Base-by-base conservation (phyloP, 2,888 invertebrate species). In the Microdon myrmicae region DNA sequence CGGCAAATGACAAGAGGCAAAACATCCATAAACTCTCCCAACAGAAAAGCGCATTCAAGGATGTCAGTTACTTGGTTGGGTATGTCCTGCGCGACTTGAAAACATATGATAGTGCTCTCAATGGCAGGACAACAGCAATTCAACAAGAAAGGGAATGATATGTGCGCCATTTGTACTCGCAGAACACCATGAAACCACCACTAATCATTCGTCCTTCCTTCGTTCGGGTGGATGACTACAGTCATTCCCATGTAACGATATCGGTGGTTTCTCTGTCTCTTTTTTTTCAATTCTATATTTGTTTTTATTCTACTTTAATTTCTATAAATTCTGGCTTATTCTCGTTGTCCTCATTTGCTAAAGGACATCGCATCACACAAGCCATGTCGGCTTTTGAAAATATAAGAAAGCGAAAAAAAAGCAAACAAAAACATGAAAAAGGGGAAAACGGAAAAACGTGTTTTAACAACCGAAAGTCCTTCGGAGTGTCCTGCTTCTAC, bases 391-490 rank as follows among this genome's bases (percentile, higher is more conserved):
- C 34, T 20, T 45, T 59, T 39, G 13, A 34, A 41, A 39, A 38
- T 35, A n/a, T n/a, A n/a, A n/a, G n/a, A n/a, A n/a, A n/a, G n/a
- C n/a, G n/a, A n/a, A n/a, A n/a, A n/a, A n/a, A n/a, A n/a, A n/a
- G n/a, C n/a, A n/a, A n/a, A n/a, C n/a, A n/a, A n/a, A n/a, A n/a
- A n/a, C n/a, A n/a, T n/a, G n/a, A n/a, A n/a, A n/a, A n/a, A n/a
- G n/a, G n/a, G n/a, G n/a, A n/a, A n/a, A n/a, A n/a, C n/a, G n/a
- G n/a, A n/a, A n/a, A n/a, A n/a, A n/a, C n/a, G n/a, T n/a, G n/a
- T n/a, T n/a, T 23, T 19, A 39, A 23, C 45, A 53, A 35, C 25
- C 22, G 48, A 49, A 35, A 67, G 68, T 68, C 67, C 67, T 67
- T 68, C 45, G 54, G 58, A 58, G 41, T 23, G 53, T 26, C 41